Base-by-base conservation (phyloP, 2,113 vertebrate species). In the Oenanthe melanoleuca region DNA sequence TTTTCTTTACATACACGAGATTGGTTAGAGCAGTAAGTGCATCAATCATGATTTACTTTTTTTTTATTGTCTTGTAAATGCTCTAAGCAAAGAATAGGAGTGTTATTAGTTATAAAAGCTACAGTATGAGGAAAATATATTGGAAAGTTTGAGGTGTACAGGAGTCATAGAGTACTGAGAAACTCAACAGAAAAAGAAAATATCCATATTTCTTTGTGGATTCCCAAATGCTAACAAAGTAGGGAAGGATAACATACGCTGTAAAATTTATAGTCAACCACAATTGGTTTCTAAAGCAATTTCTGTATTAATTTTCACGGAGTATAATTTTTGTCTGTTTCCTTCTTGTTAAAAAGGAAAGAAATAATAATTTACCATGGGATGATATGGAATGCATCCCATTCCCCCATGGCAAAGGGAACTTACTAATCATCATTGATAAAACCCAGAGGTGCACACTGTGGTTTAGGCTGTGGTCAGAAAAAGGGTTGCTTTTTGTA, bases 21-120 rank as follows among this genome's bases (percentile, higher is more conserved):
- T 59, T 80, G 79, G 67, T 94, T 94, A 78, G 38, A 77, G 75
- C 53, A 93, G 1, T 66, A 67, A 94, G 64, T 50, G 28, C 64
- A 93, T 96, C 85, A 64, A 0, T 96, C 82, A 60, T 28, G 13
- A 60, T 90, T 93, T 94, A n/a, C 56, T 86, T 28, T 37, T 28
- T 40, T 79, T 92, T 81, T 79, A 53, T 86, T 91, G 77, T 69
- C 86, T 92, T 90, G 47, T 92, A 79, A 96, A 92, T 91, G 70
- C 92, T 95, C 77, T 87, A 87, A 95, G 93, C 74, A 87, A 92
- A 80, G 86, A 59, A n/a, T 79, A 16, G 84, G 61, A 85, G 57
- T 66, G 38, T 81, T 88, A 53, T 44, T 87, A 84, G 73, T 86
- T 88, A 72, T 11, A 92, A 79, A 94, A 94, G 80, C 59, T 94